Base-by-base conservation (phyloP, 2,797 vertebrate genomes). In the Cyprinodon diabolis region DNA sequence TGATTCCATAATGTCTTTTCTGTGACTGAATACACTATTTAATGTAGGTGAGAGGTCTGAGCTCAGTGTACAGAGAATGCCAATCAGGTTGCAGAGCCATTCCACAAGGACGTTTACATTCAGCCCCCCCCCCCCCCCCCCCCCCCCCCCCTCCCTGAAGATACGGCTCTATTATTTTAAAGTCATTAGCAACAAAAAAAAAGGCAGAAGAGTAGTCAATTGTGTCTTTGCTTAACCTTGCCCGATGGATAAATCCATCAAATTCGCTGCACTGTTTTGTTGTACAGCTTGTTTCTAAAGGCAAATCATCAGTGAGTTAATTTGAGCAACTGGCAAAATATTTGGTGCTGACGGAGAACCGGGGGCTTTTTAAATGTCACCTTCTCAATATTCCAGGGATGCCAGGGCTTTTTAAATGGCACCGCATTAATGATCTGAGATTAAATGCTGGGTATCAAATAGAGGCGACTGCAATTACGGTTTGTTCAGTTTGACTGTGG, bases 291-390 rank as follows among this genome's bases (percentile, higher is more conserved):
- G 14, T 84, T 75, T 91, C 89, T 78, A 77, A 90, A 86, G 90
- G 89, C 89, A 57, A 92, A 86, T 88, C 85, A 90, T 93, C 90
- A 90, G 88, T 73, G 84, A 86, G 86, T 92, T 92, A 81, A 92
- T 93, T 92, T 91, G 87, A 89, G 88, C 79, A 92, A 92, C 90
- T 86, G 86, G 79, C 65, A 55, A 91, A 93, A 91, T 92, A 87
- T 90, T 92, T 89, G 79, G 83, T 73, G 78, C 85, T 83, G 68
- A 78, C 66, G 70, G 83, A 83, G 78, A 91, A 87, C 74, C 74
- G 69, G 81, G 77, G 86, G 84, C 84, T 91, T 93, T 87, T 89
- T 94, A 75, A 94, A 95, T 94, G 94, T 93, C 94, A 94, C 87
- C 91, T 93, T 91, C 91, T 93, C 91, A 89, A 90, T 89, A 90